These are phyloP conservation scores for Ditula angustiorana DNA, from an alignment of 2,888 invertebrate genomes.

Conservation along the genomic window DNA sequence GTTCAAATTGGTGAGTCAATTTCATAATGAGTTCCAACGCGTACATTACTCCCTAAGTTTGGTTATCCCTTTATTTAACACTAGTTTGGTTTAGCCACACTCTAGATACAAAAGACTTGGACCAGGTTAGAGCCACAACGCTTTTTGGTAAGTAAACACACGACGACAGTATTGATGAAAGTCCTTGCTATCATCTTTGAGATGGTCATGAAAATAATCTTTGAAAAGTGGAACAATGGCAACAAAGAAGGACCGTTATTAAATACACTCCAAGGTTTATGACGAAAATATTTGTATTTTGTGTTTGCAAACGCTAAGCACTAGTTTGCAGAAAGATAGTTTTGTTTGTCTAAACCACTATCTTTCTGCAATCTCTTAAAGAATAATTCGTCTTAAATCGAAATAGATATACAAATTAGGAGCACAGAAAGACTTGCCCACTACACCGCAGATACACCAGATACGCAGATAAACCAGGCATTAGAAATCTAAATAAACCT, in stretches of 20 bases:
- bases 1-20: neutral
- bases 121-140: too few relatives aligned
- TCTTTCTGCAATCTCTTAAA: neutral
- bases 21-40: neutral
- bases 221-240: neutral
- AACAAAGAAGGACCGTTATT: neutral
- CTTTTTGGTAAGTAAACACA: too few relatives aligned
- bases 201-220: neutral
- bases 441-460: constrained; percentile 5
- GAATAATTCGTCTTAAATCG: neutral
- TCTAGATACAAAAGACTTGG: too few relatives aligned
- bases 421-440: constrained; percentile 6
- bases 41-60: too few relatives aligned
- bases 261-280: constrained; percentile 6
- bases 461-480: neutral
- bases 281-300: constrained; percentile 24
- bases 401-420: neutral
- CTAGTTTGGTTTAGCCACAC: too few relatives aligned
- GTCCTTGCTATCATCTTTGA: neutral
- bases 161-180: too few relatives aligned
- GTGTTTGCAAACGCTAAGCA: constrained; percentile 4
- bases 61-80: too few relatives aligned
- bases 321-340: constrained; percentile 16
- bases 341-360: neutral
- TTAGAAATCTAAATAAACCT: constrained; percentile 16